A percentile compares a stretch with the other conserved stretches of the same genome.
Evolutionary conservation across 2,797 vertebrate genomes (phyloP).

Genomic region (Xyrichtys novacula): DNA sequence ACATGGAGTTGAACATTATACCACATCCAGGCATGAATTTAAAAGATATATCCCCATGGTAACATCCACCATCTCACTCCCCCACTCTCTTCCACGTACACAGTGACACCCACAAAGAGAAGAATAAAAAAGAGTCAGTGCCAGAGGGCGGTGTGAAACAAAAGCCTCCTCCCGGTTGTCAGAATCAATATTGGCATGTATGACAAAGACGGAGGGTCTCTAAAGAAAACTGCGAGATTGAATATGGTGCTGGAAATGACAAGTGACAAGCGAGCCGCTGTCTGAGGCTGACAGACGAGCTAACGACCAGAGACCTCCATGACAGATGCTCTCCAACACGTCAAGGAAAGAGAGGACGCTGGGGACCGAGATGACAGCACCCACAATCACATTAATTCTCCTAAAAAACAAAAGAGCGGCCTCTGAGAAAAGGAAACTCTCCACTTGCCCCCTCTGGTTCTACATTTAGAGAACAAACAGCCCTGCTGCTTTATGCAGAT

Average conservation of each 20-base stretch:
- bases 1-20: slow-evolving; percentile 25
- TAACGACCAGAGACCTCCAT: slow-evolving; percentile 79
- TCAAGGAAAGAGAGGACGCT: slow-evolving; percentile 56
- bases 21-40: slow-evolving; percentile 16
- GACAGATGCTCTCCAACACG: slow-evolving; percentile 78
- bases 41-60: slow-evolving; percentile 10
- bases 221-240: slow-evolving; percentile 72
- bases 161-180: slow-evolving; percentile 65
- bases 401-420: slow-evolving; percentile 48
- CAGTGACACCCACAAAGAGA: slow-evolving; percentile 49
- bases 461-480: slow-evolving; percentile 47
- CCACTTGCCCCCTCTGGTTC: slow-evolving; percentile 6
- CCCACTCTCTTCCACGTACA: slow-evolving; percentile 12
- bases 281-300: slow-evolving; percentile 81
- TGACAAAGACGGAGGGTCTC: slow-evolving; percentile 79
- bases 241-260: slow-evolving; percentile 77
- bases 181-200: slow-evolving; percentile 80
- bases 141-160: slow-evolving; percentile 54
- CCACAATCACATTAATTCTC: slow-evolving; percentile 63
- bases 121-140: slow-evolving; percentile 41
- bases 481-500: slow-evolving; percentile 11
- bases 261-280: slow-evolving; percentile 79
- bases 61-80: slow-evolving; percentile 12
- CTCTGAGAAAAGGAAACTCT: slow-evolving; percentile 31
- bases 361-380: slow-evolving; percentile 57